Evolutionary conservation across 2,888 invertebrate genomes (phyloP), one percentile per base, ranked within the genome.

Genomic region (Drosophila acutilabella): DNA sequence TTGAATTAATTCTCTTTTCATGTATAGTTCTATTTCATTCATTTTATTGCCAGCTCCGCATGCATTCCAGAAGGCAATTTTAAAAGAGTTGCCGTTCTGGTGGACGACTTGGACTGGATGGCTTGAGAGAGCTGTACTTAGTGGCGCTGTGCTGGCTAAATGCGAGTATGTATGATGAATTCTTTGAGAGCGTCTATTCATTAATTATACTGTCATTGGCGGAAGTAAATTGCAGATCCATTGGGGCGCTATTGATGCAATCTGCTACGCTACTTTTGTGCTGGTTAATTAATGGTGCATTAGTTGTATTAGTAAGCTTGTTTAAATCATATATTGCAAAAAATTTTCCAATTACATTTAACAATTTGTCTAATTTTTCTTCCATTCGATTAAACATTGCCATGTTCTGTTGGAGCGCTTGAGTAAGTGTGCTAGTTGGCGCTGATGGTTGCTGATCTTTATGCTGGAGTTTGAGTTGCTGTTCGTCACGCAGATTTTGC

Each of bases 51-150:
- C 6, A 8, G 20, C 14, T 1, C 56, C 56, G 2, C 56, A 38
- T 2, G 56, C 47, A 11, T 57, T 57, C 56, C 56, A 57, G 23
- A 23, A 57, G 1, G 56, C 47, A 14, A 57, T 57, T 57, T 38
- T 57, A 26, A 23, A 7, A 4, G 56, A 11, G 56, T 57, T 36
- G 14, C 2, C 16, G 2, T 11, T 11, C 16, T 30, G 48, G 33
- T 23, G 4, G 26, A 4, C 14, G 45, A 2, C 16, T n/a, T 14
- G 41, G 6, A n/a, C 14, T 1, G 41, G 1, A 7, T 8, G 14
- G 41, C 16, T 38, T 38, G n/a, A 2, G 2, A 3, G n/a, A 13
- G n/a, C 11, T 13, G 36, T 5, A 38, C n/a, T 38, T 4, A 8
- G 4, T 38, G 36, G 36, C 11, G 36, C n/a, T 8, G 36, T 38